phyloP scores from a whole-genome alignment of 2,888 invertebrate species.

The Molanna angustata region DNA sequence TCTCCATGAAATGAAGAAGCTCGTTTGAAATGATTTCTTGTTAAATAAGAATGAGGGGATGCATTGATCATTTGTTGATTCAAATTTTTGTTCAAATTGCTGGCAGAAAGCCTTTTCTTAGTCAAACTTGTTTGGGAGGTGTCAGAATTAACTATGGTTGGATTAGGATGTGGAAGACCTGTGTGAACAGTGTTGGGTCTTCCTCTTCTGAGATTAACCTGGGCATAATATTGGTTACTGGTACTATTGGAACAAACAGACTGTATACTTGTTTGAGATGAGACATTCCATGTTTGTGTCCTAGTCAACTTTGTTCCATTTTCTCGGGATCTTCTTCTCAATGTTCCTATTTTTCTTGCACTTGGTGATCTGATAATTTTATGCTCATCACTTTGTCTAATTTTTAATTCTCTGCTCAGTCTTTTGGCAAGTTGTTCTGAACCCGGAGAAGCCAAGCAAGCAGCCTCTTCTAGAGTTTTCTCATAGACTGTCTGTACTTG shows the following conservation, averaged over 20 bases:
- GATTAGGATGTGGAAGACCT: constrained; percentile 38
- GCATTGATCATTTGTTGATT: constrained; percentile 1
- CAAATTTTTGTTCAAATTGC: constrained; percentile 26
- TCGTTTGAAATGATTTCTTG: constrained; percentile 35
- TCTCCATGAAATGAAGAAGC: constrained; percentile 43
- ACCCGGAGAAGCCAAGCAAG: constrained; percentile 59
- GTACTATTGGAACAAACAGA: background rate
- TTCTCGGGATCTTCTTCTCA: constrained; percentile 70
- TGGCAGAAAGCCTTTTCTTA: constrained; percentile 4
- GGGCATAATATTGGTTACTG: constrained; percentile 51
- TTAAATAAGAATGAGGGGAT: background rate
- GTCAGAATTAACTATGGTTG: constrained; percentile 3
- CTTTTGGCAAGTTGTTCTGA: constrained; percentile 70
- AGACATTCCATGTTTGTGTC: constrained; percentile 65
- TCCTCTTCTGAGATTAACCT: constrained; percentile 53
- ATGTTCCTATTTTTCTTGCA: constrained; percentile 75
- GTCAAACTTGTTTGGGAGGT: background rate
- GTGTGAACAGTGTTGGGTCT: constrained; percentile 49
- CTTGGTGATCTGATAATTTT: constrained; percentile 77
- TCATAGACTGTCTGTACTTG: constrained; percentile 72
- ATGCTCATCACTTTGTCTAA: constrained; percentile 65
- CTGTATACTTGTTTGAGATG: constrained; percentile 40
- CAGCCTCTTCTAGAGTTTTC: constrained; percentile 68
- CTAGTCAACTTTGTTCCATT: constrained; percentile 55
- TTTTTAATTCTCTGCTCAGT: constrained; percentile 70